Evolutionary conservation across 2,113 vertebrate genomes (phyloP).

Genomic region (Turdus rufiventris): DNA sequence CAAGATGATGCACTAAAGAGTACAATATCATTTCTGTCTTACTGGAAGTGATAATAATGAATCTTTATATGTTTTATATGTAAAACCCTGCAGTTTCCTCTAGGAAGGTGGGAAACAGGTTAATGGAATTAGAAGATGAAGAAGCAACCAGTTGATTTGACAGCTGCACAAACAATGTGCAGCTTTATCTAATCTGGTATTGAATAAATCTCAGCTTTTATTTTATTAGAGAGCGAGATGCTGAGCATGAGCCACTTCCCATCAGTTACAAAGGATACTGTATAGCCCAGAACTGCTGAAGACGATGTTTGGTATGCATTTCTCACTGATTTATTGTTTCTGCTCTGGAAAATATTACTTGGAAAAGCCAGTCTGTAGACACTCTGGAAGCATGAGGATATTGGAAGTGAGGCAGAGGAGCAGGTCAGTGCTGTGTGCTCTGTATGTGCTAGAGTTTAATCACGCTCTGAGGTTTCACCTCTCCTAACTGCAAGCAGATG

Average conservation of each 20-base stretch:
- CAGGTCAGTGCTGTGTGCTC: background rate
- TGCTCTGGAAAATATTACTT: background rate
- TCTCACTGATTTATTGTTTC: background rate
- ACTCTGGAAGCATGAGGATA: background rate
- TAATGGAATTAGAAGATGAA: background rate
- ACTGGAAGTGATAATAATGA: background rate
- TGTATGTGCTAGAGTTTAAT: background rate
- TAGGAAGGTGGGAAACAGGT: background rate
- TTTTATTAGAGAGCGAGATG: background rate
- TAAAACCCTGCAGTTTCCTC: background rate
- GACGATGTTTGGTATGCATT: background rate
- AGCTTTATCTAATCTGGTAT: background rate
- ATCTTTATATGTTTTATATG: background rate
- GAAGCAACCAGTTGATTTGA: background rate
- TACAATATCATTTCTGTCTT: background rate
- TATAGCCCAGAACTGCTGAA: background rate
- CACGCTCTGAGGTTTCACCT: background rate
- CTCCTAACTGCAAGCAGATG: constrained; percentile 14
- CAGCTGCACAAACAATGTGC: background rate
- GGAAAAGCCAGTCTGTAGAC: background rate
- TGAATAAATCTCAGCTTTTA: background rate
- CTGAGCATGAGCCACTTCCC: background rate
- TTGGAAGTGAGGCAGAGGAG: background rate
- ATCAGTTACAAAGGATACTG: background rate
- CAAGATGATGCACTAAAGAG: background rate